Percentiles rank a stretch among this genome's conserved stretches.
Conservation (phyloP, 2,113 vertebrate genomes). For the Egretta garzetta region DNA sequence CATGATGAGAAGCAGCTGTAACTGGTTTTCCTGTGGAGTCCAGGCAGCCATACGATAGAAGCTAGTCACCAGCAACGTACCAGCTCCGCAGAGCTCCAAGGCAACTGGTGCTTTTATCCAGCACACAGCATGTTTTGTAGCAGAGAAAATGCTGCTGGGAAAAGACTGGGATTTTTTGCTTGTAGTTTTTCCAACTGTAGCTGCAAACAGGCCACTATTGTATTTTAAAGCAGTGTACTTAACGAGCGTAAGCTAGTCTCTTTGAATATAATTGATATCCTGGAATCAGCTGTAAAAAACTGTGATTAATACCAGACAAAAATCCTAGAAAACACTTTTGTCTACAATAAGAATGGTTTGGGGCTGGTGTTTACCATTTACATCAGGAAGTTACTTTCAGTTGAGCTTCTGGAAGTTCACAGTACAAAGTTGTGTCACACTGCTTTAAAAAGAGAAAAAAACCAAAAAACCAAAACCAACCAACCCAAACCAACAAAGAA, state of each 20-base stretch:
- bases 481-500: background rate
- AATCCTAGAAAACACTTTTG: background rate
- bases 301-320: background rate
- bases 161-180: background rate
- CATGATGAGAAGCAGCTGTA: background rate
- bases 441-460: background rate
- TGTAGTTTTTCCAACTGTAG: background rate
- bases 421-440: background rate
- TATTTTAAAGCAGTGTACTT: background rate
- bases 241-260: rapidly evolving
- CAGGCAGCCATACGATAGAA: background rate
- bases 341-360: background rate
- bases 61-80: background rate
- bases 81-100: background rate
- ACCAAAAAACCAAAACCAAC: background rate
- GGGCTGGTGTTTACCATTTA: background rate
- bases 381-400: background rate
- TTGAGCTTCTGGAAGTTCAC: background rate
- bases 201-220: background rate
- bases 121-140: background rate
- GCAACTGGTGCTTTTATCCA: background rate
- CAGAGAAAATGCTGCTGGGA: background rate
- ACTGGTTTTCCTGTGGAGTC: background rate
- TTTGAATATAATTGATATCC: background rate
- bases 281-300: background rate